Base-by-base conservation (phyloP, 2,113 vertebrate species). In the Rafetus swinhoei region DNA sequence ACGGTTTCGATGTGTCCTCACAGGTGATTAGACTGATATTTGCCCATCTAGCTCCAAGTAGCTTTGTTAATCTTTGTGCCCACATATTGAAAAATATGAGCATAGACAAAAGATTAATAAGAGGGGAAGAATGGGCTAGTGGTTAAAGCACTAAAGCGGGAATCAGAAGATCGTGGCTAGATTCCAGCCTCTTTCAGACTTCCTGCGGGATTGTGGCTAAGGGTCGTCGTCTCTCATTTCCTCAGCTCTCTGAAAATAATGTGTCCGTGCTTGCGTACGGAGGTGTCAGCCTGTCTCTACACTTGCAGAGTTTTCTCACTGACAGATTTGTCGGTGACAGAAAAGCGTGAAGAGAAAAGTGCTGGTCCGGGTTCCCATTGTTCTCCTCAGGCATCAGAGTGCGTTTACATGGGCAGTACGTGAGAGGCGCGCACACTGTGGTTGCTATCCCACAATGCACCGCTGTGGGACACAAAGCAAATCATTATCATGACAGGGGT, bases 241-340 rank as follows among this genome's bases (percentile, higher is more conserved):
- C 60, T 55, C 0, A 0, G 18, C 29, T 29, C 3, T 19, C 29
- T 18, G 1, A 27, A 59, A 55, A 13, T 27, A 56, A 8, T 12
- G 4, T 2, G 0, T 27, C 53, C 24, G 22, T 53, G 9, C n/a
- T 76, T 54, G 32, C n/a, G 32, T 65, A 18, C 29, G 6, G n/a
- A 39, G 45, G 5, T 1, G 0, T 4, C 45, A 45, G 45, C 45
- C 45, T 54, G 53, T 9, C 10, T 54, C 10, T 54, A 14, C 53
- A 12, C 53, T 12, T 54, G 53, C 45, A 45, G 53, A 54, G 53
- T 54, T 14, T 54, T 54, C 10, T 54, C 10, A 12, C 53, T 9
- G 53, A 54, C 3, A 14, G 53, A 10, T 54, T 54, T 14, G 53
- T 54, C 53, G 14, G 53, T 3, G 53, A 54, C 14, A 54, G 53